Conservation (phyloP, 2,888 invertebrate species). For the Amphipyra tragopoginis region DNA sequence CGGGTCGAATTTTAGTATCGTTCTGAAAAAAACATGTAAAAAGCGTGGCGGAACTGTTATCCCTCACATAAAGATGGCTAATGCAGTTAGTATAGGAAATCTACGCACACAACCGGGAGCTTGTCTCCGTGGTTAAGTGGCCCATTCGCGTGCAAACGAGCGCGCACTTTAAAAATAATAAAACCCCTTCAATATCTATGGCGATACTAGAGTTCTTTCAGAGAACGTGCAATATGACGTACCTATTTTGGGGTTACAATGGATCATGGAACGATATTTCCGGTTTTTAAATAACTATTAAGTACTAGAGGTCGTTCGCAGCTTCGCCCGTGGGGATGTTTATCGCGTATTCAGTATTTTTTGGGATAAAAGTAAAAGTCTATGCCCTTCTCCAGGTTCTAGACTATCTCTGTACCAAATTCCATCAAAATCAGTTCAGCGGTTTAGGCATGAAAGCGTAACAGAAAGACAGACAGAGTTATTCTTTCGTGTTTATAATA, state of each 20-base stretch:
- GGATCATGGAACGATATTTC: conserved; percentile 18
- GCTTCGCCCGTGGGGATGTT: too few relatives aligned
- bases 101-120: conserved; percentile 72
- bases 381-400: too few relatives aligned
- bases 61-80: conserved; percentile 82
- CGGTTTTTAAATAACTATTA: conserved; percentile 28
- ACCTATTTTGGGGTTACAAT: conserved; percentile 21
- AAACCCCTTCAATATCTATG: conserved; percentile 83
- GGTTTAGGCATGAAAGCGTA: too few relatives aligned
- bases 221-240: conserved; percentile 15
- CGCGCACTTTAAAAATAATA: conserved; percentile 89
- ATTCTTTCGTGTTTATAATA: too few relatives aligned
- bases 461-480: too few relatives aligned
- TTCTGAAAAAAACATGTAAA: conserved; percentile 79
- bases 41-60: conserved; percentile 87
- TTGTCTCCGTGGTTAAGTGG: conserved; percentile 89
- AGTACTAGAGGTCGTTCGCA: too few relatives aligned
- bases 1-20: conserved; percentile 65
- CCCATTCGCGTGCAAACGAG: conserved; percentile 90
- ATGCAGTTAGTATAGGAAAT: conserved; percentile 81
- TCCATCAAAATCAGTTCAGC: too few relatives aligned
- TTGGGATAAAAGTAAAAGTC: too few relatives aligned
- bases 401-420: too few relatives aligned
- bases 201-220: conserved; percentile 46
- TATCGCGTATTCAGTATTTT: too few relatives aligned